phyloP scores from a whole-genome alignment of 2,888 invertebrate genomes.

The Volucella zonaria region DNA sequence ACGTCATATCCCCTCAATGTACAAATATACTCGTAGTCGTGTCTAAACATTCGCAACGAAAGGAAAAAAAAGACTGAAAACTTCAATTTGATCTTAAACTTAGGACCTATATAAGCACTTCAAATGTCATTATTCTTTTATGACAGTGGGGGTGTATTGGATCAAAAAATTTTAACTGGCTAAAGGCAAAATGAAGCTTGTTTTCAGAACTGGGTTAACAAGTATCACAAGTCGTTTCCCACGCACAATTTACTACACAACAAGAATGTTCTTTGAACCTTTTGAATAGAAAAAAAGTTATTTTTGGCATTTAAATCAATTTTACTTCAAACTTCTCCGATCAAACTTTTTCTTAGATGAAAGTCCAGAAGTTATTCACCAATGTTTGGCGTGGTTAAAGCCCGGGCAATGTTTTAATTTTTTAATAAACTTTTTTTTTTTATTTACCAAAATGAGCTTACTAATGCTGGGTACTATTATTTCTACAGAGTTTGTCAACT shows the following conservation, averaged over 20 bases:
- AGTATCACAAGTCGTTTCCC: slow-evolving; percentile 23
- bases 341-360: too few relatives aligned
- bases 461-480: background rate
- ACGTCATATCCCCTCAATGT: slow-evolving; percentile 20
- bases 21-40: too few relatives aligned
- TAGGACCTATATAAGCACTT: slow-evolving; percentile 30
- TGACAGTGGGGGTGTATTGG: background rate
- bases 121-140: slow-evolving; percentile 41
- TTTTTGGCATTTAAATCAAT: background rate
- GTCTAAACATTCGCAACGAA: too few relatives aligned
- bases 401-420: too few relatives aligned
- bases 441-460: background rate
- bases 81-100: slow-evolving; percentile 36
- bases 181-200: slow-evolving; percentile 1
- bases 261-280: too few relatives aligned
- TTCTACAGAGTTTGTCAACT: slow-evolving; percentile 46
- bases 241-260: slow-evolving; percentile 15
- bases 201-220: slow-evolving; percentile 49
- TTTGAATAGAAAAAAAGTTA: background rate
- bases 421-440: background rate
- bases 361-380: too few relatives aligned
- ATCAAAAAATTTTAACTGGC: slow-evolving; percentile 8
- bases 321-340: background rate
- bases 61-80: too few relatives aligned
- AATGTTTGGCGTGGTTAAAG: too few relatives aligned